phyloP scores from a whole-genome alignment of 2,797 vertebrate species.

The Schizopygopsis malacanthus region DNA sequence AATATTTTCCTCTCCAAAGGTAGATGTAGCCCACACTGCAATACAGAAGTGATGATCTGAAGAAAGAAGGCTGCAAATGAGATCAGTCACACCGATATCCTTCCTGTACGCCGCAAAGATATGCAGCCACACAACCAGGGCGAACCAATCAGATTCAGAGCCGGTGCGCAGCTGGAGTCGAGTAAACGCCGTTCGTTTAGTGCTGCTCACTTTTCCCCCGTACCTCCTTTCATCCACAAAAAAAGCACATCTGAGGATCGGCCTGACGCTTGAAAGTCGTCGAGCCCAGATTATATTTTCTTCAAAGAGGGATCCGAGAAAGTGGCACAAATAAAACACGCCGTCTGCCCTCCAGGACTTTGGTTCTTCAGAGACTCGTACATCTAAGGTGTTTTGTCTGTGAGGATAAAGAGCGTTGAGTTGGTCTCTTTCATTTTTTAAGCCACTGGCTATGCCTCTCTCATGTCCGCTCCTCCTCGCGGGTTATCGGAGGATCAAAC shows the following conservation, averaged over 20 bases:
- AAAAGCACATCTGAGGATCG: constrained; percentile 35
- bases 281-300: constrained; percentile 38
- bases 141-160: constrained; percentile 62
- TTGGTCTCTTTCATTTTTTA: constrained; percentile 38
- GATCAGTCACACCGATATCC: constrained; percentile 72
- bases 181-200: constrained; percentile 23
- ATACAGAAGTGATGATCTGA: constrained; percentile 26
- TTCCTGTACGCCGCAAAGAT: constrained; percentile 67
- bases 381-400: constrained; percentile 35
- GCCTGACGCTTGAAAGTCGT: constrained; percentile 3
- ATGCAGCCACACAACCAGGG: constrained; percentile 71
- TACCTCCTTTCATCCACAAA: constrained; percentile 5
- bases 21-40: constrained; percentile 39
- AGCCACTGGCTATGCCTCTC: constrained; percentile 39
- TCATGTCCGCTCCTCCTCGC: background rate
- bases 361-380: constrained; percentile 35
- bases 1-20: constrained; percentile 21
- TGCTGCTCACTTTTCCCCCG: constrained; percentile 28
- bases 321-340: constrained; percentile 19
- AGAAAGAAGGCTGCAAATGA: constrained; percentile 70
- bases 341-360: constrained; percentile 14
- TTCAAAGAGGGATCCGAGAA: constrained; percentile 41
- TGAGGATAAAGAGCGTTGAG: constrained; percentile 10
- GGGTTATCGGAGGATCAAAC: constrained; percentile 20
- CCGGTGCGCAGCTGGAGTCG: constrained; percentile 27